phyloP scores from a whole-genome alignment of 2,113 vertebrate species.

The Daphoenositta chrysoptera region DNA sequence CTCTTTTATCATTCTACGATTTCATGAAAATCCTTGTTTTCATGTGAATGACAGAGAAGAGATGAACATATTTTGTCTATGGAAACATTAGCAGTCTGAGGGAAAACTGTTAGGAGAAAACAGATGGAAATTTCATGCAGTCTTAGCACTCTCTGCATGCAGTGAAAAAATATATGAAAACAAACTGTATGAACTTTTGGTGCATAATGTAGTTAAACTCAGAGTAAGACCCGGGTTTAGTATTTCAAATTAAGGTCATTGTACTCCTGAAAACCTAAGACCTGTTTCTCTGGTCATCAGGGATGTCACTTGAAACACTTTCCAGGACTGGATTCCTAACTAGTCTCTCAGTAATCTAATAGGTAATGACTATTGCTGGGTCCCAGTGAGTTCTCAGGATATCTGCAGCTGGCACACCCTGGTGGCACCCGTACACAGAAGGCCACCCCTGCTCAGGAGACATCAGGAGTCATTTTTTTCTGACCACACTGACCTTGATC shows the following conservation, averaged over 20 bases:
- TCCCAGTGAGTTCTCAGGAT: not conserved
- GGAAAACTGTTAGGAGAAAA: not conserved
- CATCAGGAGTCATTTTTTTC: not conserved
- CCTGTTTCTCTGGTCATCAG: not conserved
- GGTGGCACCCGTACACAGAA: not conserved
- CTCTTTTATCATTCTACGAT: not conserved
- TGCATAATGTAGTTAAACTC: not conserved
- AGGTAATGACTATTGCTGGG: not conserved
- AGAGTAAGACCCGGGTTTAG: not conserved
- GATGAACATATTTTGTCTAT: not conserved
- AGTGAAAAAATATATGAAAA: not conserved
- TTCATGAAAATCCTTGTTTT: not conserved
- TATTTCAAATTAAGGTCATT: not conserved
- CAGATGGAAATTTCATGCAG: not conserved
- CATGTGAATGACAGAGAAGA: not conserved
- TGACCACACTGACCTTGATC: not conserved
- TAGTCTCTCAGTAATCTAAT: not conserved
- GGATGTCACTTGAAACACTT: not conserved
- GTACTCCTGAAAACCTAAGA: not conserved
- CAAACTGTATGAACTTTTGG: not conserved
- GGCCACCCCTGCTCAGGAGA: not conserved
- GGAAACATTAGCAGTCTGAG: not conserved
- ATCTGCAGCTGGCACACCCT: not conserved
- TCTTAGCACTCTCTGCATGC: not conserved
- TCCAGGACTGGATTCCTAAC: not conserved